Base-by-base conservation (phyloP, 1,140 invertebrate genomes). In the Sitophilus oryzae region DNA sequence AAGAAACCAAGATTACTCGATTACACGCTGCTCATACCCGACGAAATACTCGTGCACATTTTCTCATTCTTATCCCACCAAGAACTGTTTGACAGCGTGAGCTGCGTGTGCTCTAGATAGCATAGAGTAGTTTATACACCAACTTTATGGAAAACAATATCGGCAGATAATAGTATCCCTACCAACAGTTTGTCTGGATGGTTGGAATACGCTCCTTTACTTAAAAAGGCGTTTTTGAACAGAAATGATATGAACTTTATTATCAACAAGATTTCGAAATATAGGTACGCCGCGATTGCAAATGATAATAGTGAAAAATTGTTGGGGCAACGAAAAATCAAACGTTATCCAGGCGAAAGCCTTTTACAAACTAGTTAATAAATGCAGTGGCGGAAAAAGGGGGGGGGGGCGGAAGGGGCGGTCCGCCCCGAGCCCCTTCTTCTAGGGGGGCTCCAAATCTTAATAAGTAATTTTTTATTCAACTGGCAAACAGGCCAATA, bases 21-120 rank as follows among this genome's bases (percentile, higher is more conserved):
- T n/a, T n/a, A n/a, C n/a, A n/a, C n/a, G n/a, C n/a, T n/a, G n/a
- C n/a, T n/a, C n/a, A n/a, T 64, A 3, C 62, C 62, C 10, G 49
- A 64, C 25, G 60, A 64, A 45, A 41, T 64, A 15, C 16, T 62
- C 10, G 42, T 64, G 3, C 18, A 49, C 21, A 60, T 64, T 30
- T 64, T 64, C 25, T 61, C 62, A 19, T 61, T 45, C 34, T 46
- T 64, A 16, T 16, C 25, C 11, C 46, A 50, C 10, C 40, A 61
- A 15, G 53, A 64, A 44, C 42, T 64, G 3, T 64, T 60, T 37
- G 41, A 52, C 18, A 57, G 45, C 11, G 52, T 49, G 6, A 41
- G 58, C n/a, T 18, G 9, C 2, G 60, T 62, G 10, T 64, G 57
- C 34, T 53, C 40, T 14, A 46, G 52, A 19, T 64, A 55, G 60